Base-by-base conservation (phyloP, 64 coral and sea anemone species). In the Pocillopora verrucosa region DNA sequence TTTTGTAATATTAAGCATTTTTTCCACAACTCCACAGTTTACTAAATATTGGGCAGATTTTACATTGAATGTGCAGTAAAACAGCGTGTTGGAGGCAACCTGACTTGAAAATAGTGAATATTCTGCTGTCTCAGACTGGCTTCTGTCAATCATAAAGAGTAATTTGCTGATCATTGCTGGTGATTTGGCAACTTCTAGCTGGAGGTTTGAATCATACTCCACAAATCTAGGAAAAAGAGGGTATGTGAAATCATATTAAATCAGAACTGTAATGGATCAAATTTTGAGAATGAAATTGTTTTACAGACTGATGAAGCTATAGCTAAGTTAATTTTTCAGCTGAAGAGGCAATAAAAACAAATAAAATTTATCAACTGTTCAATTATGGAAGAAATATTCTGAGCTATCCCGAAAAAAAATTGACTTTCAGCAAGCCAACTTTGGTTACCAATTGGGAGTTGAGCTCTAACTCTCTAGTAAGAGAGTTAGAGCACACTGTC, bases 51-150 rank as follows among this genome's bases (percentile, higher is more conserved):
- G 62, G 58, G 87, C 72, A 25, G 92, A 89, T 58, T 77, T 84
- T 36, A 89, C 78, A 80, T 93, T 93, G 34, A 83, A 93, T 68
- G 92, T 93, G 62, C 92, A 93, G 41, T 93, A 93, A 9, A 93
- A 89, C 59, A 89, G 79, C 36, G 78, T 58, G 24, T 76, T 89
- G 13, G 78, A 76, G 22, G 92, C 92, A 59, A 84, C 34, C 72
- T 93, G 92, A 61, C 70, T 89, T 15, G 26, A 76, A 70, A 89
- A 93, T n/a, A 83, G n/a, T 59, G 79, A 57, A 56, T 89, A 93
- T 17, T 13, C n/a, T 41, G 36, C 20, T 22, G 67, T 11, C 69
- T 81, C 26, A n/a, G 85, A 80, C 61, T 74, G 76, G 78, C 76
- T 17, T 16, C 59, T 59, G 22, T 89, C 77, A 81, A 83, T 89